Percentiles rank a stretch among this genome's conserved stretches.
phyloP scores from a whole-genome alignment of 2,113 vertebrate species.

The Podiceps cristatus region DNA sequence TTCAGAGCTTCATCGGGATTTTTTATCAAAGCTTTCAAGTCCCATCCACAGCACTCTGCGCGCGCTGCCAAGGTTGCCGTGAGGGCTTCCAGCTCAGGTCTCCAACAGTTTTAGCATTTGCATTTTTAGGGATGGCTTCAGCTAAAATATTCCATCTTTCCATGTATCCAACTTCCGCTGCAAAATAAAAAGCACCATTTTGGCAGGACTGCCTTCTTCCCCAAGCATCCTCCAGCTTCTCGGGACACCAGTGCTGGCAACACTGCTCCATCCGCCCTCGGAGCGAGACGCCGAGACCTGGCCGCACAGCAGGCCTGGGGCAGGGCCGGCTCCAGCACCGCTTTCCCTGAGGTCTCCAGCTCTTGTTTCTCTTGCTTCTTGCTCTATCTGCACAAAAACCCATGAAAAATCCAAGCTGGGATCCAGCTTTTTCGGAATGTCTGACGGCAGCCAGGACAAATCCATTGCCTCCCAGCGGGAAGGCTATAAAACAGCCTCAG shows the following conservation, averaged over 20 bases:
- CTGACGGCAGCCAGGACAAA: neutral
- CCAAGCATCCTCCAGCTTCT: neutral
- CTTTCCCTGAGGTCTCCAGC: neutral
- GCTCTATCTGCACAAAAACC: neutral
- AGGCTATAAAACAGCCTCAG: neutral
- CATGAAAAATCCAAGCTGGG: neutral
- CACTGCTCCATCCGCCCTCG: fast-evolving
- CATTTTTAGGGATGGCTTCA: neutral
- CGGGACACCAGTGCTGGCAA: neutral
- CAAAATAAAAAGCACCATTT: neutral
- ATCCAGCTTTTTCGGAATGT: neutral
- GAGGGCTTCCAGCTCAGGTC: neutral
- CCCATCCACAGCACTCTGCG: neutral
- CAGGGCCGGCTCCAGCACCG: neutral
- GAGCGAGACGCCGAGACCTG: neutral
- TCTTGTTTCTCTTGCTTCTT: neutral
- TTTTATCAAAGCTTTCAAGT: neutral
- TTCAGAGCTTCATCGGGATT: fast-evolving
- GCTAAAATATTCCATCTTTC: neutral
- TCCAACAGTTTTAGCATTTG: neutral
- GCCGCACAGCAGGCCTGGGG: neutral
- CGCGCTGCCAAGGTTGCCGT: fast-evolving
- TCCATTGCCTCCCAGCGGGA: slow-evolving; percentile 11
- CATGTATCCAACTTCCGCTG: neutral
- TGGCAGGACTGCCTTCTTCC: neutral